A percentile compares a stretch with the other conserved stretches of the same genome.
These are phyloP conservation scores for Lutjanus argentimaculatus DNA, from an alignment of 2,797 vertebrate genomes.

Conservation along the genomic window DNA sequence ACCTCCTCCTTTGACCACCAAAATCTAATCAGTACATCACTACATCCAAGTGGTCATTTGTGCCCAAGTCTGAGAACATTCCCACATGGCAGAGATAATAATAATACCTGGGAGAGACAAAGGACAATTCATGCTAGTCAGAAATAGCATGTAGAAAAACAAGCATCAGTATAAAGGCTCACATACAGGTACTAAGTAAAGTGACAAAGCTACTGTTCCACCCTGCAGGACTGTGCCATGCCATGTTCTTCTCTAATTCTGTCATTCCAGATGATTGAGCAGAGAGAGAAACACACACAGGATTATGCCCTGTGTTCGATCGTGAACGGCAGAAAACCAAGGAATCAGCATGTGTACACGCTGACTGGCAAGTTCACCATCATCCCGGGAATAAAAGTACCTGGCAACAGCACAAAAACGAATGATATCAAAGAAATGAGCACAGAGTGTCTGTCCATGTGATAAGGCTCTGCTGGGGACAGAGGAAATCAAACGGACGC, in stretches of 20 bases:
- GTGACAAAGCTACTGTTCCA: slow-evolving; percentile 17
- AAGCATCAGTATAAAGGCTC: background rate
- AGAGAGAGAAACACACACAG: slow-evolving; percentile 49
- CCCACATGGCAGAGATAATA: too few relatives aligned
- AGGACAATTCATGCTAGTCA: too few relatives aligned
- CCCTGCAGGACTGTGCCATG: slow-evolving; percentile 36
- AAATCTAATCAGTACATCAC: too few relatives aligned
- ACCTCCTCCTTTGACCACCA: too few relatives aligned
- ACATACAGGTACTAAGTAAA: slow-evolving; percentile 2
- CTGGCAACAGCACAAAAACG: slow-evolving; percentile 50
- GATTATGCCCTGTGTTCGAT: slow-evolving; percentile 49
- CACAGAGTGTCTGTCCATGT: slow-evolving; percentile 35
- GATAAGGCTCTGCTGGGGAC: slow-evolving; percentile 41
- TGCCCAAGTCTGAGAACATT: too few relatives aligned
- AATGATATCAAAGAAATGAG: slow-evolving; percentile 40
- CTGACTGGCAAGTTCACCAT: slow-evolving; percentile 52
- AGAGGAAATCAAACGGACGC: slow-evolving; percentile 40
- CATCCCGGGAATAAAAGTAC: slow-evolving; percentile 37
- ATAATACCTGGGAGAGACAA: too few relatives aligned
- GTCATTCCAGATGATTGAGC: slow-evolving; percentile 71
- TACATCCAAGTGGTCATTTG: too few relatives aligned
- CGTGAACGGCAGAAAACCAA: slow-evolving; percentile 56
- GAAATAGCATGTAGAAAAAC: slow-evolving; percentile 14
- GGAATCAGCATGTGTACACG: slow-evolving; percentile 52
- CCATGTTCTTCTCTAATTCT: slow-evolving; percentile 51